Evolutionary conservation across 2,797 vertebrate species (phyloP).

Genomic region (Cossypha niveicapilla): DNA sequence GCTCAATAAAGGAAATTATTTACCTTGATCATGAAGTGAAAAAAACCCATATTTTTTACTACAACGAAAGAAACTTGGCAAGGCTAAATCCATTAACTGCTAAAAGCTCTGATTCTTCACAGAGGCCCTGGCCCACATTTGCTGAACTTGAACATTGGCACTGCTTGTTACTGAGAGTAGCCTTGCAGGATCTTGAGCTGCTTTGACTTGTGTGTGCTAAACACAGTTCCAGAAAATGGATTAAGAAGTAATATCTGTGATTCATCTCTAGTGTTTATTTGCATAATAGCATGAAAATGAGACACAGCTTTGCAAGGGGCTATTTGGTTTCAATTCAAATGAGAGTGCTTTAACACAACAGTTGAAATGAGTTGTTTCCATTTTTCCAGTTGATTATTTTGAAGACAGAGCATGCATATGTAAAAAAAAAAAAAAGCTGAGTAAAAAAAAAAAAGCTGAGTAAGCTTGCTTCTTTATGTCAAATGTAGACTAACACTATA

Average conservation of each 20-base stretch:
- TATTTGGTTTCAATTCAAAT: constrained; percentile 31
- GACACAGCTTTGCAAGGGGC: background rate
- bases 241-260: constrained; percentile 44
- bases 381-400: constrained; percentile 60
- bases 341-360: constrained; percentile 33
- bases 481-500: background rate
- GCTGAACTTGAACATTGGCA: background rate
- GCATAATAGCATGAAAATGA: constrained; percentile 44
- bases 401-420: background rate
- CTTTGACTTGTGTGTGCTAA: background rate
- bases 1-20: background rate
- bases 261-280: constrained; percentile 47
- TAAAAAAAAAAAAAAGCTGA: background rate
- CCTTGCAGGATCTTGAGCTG: background rate
- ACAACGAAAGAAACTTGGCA: background rate
- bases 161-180: background rate
- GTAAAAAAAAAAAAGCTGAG: background rate
- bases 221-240: constrained; percentile 2
- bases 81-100: background rate
- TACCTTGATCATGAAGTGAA: background rate
- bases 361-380: constrained; percentile 46
- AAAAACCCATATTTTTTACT: background rate
- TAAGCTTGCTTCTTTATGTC: background rate
- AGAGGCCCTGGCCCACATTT: fast-evolving
- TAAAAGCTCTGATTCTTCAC: background rate